Evolutionary conservation across 2,113 vertebrate species (phyloP).

Genomic region (Corythoichthys haematopterus): DNA sequence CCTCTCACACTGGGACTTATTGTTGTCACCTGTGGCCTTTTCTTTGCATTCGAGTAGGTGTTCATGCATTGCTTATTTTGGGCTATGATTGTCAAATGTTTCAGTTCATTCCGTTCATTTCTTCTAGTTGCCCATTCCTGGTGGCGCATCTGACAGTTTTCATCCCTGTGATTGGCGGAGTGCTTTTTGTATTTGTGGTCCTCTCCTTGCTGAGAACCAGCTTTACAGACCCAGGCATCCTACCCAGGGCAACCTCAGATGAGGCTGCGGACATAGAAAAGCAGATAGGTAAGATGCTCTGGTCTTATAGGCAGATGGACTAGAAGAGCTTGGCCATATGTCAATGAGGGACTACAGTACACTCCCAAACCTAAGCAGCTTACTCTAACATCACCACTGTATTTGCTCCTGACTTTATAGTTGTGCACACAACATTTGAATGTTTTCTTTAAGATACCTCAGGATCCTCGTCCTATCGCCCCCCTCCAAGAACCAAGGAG

Average conservation of each 20-base stretch:
- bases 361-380: constrained; percentile 45
- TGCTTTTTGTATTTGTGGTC: constrained; percentile 89
- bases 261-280: constrained; percentile 90
- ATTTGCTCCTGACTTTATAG: neutral
- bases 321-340: constrained; percentile 52
- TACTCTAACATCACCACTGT: constrained; percentile 4
- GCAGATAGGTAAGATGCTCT: constrained; percentile 80
- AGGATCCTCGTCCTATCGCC: constrained; percentile 86
- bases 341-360: constrained; percentile 7
- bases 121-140: constrained; percentile 87
- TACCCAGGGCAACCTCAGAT: constrained; percentile 87
- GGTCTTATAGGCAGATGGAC: constrained; percentile 39
- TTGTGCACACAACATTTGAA: neutral
- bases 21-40: constrained; percentile 84
- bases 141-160: constrained; percentile 82
- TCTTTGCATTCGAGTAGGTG: constrained; percentile 95
- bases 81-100: neutral
- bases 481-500: constrained; percentile 88
- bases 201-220: constrained; percentile 88
- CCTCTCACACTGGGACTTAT: constrained; percentile 87
- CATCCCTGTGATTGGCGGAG: constrained; percentile 85
- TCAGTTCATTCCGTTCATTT: neutral
- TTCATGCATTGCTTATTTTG: neutral
- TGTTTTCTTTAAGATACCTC: constrained; percentile 77
- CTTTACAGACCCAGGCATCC: constrained; percentile 91